phyloP scores from a whole-genome alignment of 2,113 vertebrate genomes.

The Pipa parva region DNA sequence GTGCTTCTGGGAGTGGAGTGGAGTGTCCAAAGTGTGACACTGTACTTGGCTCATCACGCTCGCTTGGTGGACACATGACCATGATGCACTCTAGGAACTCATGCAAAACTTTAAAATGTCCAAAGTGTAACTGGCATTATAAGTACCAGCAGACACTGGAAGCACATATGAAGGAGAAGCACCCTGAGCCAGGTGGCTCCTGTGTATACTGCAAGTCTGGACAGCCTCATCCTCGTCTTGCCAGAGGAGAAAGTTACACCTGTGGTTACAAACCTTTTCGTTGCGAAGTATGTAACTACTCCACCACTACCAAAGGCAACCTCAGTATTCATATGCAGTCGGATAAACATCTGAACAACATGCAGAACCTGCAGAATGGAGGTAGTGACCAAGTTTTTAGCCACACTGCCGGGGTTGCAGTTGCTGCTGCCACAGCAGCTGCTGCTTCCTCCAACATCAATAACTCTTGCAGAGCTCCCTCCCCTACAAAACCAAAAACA shows the following conservation, averaged over 20 bases:
- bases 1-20: conserved; percentile 89
- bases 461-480: conserved; percentile 84
- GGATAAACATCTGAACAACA: conserved; percentile 99
- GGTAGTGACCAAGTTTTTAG: conserved; percentile 90
- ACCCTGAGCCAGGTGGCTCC: conserved; percentile 90
- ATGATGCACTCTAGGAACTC: conserved; percentile 99
- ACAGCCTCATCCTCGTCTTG: conserved; percentile 92
- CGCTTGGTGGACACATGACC: conserved; percentile 97
- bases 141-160: conserved; percentile 99
- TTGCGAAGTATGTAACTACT: conserved; percentile 99
- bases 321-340: conserved; percentile 99
- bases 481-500: conserved; percentile 96
- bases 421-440: conserved; percentile 67
- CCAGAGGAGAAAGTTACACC: conserved; percentile 96
- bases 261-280: conserved; percentile 98
- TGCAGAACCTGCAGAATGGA: conserved; percentile 97
- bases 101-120: conserved; percentile 98
- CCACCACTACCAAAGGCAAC: conserved; percentile 98
- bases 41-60: conserved; percentile 92
- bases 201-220: conserved; percentile 92
- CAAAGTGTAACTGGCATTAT: conserved; percentile 99
- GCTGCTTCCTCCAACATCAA: conserved; percentile 74
- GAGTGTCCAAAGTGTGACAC: conserved; percentile 98
- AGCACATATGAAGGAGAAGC: conserved; percentile 99
- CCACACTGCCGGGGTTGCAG: conserved; percentile 76